phyloP scores from a whole-genome alignment of 2,113 vertebrate genomes.

The Anser cygnoides region DNA sequence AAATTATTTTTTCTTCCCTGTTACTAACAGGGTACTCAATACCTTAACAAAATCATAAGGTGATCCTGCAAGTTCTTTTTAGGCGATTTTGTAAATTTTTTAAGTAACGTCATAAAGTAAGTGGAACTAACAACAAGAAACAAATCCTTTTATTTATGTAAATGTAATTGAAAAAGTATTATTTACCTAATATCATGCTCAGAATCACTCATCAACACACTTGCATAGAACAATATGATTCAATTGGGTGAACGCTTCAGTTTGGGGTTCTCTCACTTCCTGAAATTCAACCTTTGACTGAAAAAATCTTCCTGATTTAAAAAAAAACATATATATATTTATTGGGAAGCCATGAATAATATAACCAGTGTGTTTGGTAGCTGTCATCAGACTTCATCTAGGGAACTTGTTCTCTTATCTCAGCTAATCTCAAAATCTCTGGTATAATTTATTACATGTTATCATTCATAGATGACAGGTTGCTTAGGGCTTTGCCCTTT shows the following conservation, averaged over 20 bases:
- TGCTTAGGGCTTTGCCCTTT: neutral
- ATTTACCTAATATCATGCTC: neutral
- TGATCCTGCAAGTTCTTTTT: neutral
- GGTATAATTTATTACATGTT: neutral
- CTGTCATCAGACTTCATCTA: neutral
- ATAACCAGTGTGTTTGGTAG: neutral
- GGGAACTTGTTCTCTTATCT: neutral
- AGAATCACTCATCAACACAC: neutral
- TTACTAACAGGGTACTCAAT: neutral
- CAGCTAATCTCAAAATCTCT: neutral
- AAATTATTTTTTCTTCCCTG: neutral
- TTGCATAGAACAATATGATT: neutral
- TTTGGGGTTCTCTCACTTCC: neutral
- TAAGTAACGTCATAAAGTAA: neutral
- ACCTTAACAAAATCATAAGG: neutral
- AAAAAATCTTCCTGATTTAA: neutral
- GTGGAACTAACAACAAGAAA: neutral
- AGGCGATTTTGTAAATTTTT: neutral
- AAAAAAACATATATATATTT: neutral
- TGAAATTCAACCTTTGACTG: neutral
- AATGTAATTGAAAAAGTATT: neutral
- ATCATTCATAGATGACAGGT: neutral
- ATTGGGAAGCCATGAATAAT: neutral
- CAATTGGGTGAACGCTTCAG: neutral
- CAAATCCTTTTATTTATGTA: neutral